phyloP scores from a whole-genome alignment of 2,888 invertebrate genomes.

The Drosophila merina region DNA sequence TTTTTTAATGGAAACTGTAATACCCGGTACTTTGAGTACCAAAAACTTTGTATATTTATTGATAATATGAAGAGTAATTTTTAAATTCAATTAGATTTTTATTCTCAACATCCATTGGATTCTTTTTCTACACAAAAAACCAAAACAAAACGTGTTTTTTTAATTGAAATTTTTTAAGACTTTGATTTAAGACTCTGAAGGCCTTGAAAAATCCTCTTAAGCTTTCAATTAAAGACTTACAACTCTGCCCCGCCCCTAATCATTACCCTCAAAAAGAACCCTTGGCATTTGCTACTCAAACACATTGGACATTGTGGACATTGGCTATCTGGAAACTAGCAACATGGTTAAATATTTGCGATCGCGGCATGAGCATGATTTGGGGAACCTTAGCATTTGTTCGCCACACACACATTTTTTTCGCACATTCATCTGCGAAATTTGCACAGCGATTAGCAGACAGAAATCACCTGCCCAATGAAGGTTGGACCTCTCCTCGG shows the following conservation, averaged over 20 bases:
- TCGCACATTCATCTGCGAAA: slow-evolving; percentile 54
- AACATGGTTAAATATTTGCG: slow-evolving; percentile 40
- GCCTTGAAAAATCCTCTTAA: slow-evolving; percentile 1
- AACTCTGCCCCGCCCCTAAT: background rate
- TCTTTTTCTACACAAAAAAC: background rate
- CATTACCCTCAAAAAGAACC: slow-evolving; percentile 10
- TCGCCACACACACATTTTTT: slow-evolving; percentile 4
- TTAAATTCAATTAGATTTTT: background rate
- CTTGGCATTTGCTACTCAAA: slow-evolving; percentile 36
- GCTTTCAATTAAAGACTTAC: background rate
- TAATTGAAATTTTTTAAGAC: background rate
- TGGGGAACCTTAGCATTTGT: background rate
- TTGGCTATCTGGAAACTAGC: slow-evolving; percentile 5
- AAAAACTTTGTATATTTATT: too few species aligned
- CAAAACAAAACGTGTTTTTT: background rate
- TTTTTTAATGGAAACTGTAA: too few species aligned
- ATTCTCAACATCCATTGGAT: background rate
- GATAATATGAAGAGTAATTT: too few species aligned
- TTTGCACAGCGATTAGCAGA: slow-evolving; percentile 62
- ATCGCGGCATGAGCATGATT: slow-evolving; percentile 20
- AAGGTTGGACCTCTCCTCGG: slow-evolving; percentile 27
- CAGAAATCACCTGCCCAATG: background rate
- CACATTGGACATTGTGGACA: slow-evolving; percentile 35
- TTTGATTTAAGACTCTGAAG: background rate
- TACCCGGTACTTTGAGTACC: too few species aligned